Base-by-base conservation (phyloP, 1,140 invertebrate genomes). In the Drosophila bocqueti region DNA sequence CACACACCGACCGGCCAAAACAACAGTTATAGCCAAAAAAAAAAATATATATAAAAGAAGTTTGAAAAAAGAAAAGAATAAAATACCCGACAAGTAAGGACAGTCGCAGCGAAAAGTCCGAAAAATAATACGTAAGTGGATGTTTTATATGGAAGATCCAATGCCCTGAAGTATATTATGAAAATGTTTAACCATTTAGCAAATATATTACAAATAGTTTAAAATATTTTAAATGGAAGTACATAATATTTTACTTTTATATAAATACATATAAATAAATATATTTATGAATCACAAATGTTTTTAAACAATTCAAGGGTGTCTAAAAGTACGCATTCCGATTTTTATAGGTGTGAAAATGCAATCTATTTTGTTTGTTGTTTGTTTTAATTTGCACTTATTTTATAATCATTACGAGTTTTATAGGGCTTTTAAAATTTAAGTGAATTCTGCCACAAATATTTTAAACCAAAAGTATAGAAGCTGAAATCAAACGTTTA, bases 1-100 rank as follows among this genome's bases (percentile, higher is more conserved):
- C 50, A 54, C 54, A 55, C 50, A 54, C 31, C 16, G 9, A 55
- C 13, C 18, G 68, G 66, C 45, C 68, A 72, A 69, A 78, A 89
- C 69, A 81, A 90, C 85, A 84, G 85, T 85, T 84, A 90, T 79
- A 63, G 46, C 47, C 11, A 76, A 52, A 55, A 68, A 50, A 55
- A 68, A 54, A 67, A 73, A 72, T 66, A 63, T 36, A 62, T 26
- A 49, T 52, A 55, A 45, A 24, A 57, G 67, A 68, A 40, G 29
- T 13, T 10, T 7, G 7, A 62, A 71, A 40, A 49, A 62, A 52
- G 54, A 45, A 2, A 16, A 24, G 5, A n/a, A 68, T 52, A 42
- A 71, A 42, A 62, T 46, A 47, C 18, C 8, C 7, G 62, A 52
- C 67, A 68, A 65, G 18, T 49, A 73, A 50, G 54, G 45, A 60